These are phyloP conservation scores for Cheilinus undulatus DNA, from an alignment of 2,113 vertebrate genomes.

Conservation along the genomic window DNA sequence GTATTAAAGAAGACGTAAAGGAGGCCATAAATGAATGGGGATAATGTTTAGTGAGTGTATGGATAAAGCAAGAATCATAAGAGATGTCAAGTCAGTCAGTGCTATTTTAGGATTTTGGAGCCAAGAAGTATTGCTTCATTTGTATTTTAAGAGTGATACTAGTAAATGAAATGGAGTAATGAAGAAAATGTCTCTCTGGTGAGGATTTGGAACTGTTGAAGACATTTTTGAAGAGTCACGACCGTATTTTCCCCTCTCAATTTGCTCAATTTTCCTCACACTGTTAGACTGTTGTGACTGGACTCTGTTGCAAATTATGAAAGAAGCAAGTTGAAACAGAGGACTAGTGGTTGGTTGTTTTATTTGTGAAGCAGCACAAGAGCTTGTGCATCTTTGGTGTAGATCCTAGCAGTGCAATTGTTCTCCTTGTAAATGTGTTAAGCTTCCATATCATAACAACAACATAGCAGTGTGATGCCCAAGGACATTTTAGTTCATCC, in stretches of 20 bases:
- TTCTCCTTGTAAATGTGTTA: background rate
- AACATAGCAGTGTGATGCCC: background rate
- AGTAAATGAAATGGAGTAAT: too few species aligned
- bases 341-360: constrained; percentile 11
- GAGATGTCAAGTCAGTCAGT: too few species aligned
- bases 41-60: too few species aligned
- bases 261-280: background rate
- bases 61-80: too few species aligned
- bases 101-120: too few species aligned
- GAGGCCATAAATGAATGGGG: too few species aligned
- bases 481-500: background rate
- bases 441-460: background rate
- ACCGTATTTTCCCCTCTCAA: background rate
- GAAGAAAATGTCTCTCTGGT: background rate
- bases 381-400: background rate
- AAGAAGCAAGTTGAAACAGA: constrained; percentile 8
- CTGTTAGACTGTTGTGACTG: constrained; percentile 1
- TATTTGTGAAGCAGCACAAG: constrained; percentile 12
- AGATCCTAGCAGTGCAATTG: background rate
- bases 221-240: background rate
- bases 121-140: too few species aligned
- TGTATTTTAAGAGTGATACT: too few species aligned
- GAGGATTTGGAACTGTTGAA: background rate
- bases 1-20: too few species aligned
- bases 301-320: constrained; percentile 7